Conservation (phyloP, 2,113 vertebrate species). For the Gambusia affinis region DNA sequence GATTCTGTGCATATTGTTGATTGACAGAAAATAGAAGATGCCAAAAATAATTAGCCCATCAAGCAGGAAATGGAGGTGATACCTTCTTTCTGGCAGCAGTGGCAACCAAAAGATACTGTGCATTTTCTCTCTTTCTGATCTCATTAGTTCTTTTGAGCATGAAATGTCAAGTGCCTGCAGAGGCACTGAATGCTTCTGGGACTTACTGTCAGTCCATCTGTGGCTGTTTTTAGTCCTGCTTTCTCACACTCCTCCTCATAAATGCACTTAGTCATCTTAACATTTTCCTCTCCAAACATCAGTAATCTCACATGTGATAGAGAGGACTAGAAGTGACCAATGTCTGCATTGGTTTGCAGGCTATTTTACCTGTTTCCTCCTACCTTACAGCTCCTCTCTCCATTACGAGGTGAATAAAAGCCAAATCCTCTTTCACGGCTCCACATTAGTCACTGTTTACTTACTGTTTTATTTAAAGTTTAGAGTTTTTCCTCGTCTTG, state of each 20-base stretch:
- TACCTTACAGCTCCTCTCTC: not conserved
- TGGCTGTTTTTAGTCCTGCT: not conserved
- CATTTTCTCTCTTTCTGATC: constrained; percentile 17
- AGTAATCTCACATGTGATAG: constrained; percentile 3
- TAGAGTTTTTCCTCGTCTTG: not conserved
- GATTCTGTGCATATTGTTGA: not conserved
- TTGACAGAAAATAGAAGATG: constrained; percentile 14
- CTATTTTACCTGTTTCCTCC: not conserved
- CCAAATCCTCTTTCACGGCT: constrained; percentile 3
- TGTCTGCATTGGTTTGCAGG: constrained; percentile 1
- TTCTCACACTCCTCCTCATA: not conserved
- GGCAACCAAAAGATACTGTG: not conserved
- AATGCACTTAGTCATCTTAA: not conserved
- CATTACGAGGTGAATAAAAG: constrained; percentile 5
- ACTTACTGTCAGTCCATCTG: not conserved
- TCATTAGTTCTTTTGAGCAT: constrained; percentile 28
- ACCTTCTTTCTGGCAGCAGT: not conserved
- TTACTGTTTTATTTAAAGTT: constrained; percentile 15
- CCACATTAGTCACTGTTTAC: constrained; percentile 19
- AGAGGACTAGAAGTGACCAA: not conserved
- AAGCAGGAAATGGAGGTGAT: not conserved
- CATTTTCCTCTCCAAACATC: not conserved
- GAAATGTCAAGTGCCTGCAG: constrained; percentile 32
- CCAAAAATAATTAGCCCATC: not conserved
- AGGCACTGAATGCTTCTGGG: not conserved